Evolutionary conservation across 1,140 invertebrate genomes (phyloP).

Genomic region (Brachystomella parvula): DNA sequence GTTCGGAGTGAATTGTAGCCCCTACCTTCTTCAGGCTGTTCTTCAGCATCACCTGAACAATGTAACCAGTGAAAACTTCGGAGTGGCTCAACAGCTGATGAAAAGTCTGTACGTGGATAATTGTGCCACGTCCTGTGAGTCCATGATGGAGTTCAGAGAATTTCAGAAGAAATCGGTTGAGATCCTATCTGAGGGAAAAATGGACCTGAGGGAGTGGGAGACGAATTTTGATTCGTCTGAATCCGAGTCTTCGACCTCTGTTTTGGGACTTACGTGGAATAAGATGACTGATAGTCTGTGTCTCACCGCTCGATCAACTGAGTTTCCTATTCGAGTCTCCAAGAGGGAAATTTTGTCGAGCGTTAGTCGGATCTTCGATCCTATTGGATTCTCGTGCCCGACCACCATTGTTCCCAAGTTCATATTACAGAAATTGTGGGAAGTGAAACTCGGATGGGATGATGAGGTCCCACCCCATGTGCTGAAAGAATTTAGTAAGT

Average conservation of each 20-base stretch:
- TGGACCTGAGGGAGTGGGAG: not conserved
- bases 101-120: not conserved
- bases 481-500: not conserved
- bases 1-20: conserved; percentile 27
- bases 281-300: conserved; percentile 9
- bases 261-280: not conserved
- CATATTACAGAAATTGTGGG: not conserved
- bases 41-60: not conserved
- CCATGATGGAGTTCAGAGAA: not conserved
- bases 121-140: not conserved
- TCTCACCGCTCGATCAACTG: not conserved
- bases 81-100: not conserved
- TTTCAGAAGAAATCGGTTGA: not conserved
- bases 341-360: not conserved
- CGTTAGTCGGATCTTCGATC: not conserved
- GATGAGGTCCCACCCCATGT: not conserved
- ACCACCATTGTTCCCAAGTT: not conserved
- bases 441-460: not conserved
- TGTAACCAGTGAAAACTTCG: not conserved
- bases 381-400: not conserved
- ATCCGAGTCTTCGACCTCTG: not conserved
- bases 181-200: not conserved
- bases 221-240: not conserved
- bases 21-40: not conserved
- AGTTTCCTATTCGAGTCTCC: not conserved